Percentiles rank a stretch among this genome's conserved stretches.
Evolutionary conservation across 2,797 vertebrate species (phyloP).

Genomic region (Peromyscus attwateri): DNA sequence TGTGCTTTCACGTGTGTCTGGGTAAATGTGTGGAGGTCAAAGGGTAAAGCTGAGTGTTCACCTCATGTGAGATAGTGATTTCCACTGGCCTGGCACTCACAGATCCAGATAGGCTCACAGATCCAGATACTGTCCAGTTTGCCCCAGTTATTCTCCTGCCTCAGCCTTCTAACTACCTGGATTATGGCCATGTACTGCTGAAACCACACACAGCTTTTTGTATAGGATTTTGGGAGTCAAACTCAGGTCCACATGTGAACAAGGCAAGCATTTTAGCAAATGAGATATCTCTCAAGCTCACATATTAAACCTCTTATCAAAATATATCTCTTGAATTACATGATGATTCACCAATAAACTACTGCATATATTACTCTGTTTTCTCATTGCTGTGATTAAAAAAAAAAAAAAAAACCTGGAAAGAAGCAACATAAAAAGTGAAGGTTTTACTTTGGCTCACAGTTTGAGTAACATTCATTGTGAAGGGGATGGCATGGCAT

Average conservation of each 20-base stretch:
- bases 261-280: not conserved
- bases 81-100: not conserved
- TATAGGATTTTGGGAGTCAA: not conserved
- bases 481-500: too few species aligned
- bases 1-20: not conserved
- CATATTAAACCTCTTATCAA: not conserved
- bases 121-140: not conserved
- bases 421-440: too few species aligned
- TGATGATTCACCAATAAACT: not conserved
- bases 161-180: not conserved
- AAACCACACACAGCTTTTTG: not conserved
- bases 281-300: not conserved
- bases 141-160: not conserved
- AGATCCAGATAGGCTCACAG: not conserved
- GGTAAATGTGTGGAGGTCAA: not conserved
- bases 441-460: not conserved
- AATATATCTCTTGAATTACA: conserved; percentile 36
- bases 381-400: not conserved
- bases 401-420: not conserved
- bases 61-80: not conserved
- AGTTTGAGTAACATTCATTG: not conserved
- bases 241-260: not conserved
- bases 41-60: not conserved
- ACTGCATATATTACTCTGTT: too few species aligned
- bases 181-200: not conserved